Conservation (phyloP, 2,113 vertebrate species). For the Cyanistes caeruleus region DNA sequence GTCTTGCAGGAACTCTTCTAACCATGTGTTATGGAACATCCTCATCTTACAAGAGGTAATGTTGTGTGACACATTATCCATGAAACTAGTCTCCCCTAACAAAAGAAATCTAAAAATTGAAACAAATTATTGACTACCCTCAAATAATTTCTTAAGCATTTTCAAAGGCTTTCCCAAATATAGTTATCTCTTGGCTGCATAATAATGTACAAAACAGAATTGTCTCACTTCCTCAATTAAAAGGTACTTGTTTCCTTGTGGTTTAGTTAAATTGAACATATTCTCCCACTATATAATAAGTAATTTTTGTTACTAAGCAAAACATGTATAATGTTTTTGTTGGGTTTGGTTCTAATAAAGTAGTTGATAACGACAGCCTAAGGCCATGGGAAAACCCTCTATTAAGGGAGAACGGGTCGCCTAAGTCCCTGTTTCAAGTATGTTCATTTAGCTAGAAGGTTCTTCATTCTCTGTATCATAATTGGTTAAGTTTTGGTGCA, state of each 20-base stretch:
- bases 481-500: no score
- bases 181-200: background rate
- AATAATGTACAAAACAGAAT: background rate
- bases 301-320: background rate
- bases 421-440: no score
- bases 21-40: rapidly evolving
- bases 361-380: no score
- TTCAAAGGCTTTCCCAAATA: background rate
- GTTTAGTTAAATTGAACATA: background rate
- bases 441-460: no score
- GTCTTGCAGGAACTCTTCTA: background rate
- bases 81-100: background rate
- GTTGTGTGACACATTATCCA: background rate
- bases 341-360: no score
- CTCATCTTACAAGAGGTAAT: background rate
- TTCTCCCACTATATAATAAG: background rate
- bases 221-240: background rate
- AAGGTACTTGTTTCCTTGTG: background rate
- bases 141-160: background rate
- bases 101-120: background rate
- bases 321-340: background rate
- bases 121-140: background rate
- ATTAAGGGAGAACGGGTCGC: no score
- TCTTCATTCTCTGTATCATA: no score
- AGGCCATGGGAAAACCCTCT: no score